phyloP scores from a whole-genome alignment of 1,140 invertebrate genomes.

The Phenacoccus solenopsis region DNA sequence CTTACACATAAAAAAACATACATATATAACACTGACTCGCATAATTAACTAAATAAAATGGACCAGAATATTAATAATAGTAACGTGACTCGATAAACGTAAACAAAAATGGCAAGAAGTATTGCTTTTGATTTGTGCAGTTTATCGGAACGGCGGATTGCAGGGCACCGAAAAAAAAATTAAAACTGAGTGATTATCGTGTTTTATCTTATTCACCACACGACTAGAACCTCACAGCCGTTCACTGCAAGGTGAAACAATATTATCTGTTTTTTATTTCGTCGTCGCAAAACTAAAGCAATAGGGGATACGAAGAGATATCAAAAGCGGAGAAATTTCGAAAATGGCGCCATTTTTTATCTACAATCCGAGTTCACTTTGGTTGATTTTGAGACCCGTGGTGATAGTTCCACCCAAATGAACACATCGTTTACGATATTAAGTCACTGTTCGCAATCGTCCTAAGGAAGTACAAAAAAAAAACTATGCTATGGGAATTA shows the following conservation, averaged over 20 bases:
- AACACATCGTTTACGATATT: not conserved
- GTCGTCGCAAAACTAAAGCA: too few species aligned
- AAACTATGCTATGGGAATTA: not conserved
- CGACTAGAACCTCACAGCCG: not conserved
- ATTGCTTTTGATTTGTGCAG: not conserved
- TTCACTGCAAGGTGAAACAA: not conserved
- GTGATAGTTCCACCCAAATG: not conserved
- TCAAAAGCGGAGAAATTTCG: too few species aligned
- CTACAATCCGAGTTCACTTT: too few species aligned
- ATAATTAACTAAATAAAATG: not conserved
- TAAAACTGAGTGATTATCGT: not conserved
- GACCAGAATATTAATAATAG: constrained; percentile 1
- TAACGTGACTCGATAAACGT: not conserved
- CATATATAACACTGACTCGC: not conserved
- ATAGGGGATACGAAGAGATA: too few species aligned
- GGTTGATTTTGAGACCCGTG: too few species aligned
- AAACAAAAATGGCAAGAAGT: not conserved
- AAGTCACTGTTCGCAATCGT: not conserved
- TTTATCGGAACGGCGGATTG: too few species aligned
- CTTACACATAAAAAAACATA: not conserved
- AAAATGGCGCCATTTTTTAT: too few species aligned
- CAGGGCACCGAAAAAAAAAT: too few species aligned
- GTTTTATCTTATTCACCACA: not conserved
- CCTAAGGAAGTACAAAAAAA: not conserved
- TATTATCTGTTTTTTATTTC: too few species aligned